Percentiles rank a stretch among this genome's conserved stretches.
Evolutionary conservation across 2,888 invertebrate species (phyloP).

Genomic region (Coenonympha glycerion): DNA sequence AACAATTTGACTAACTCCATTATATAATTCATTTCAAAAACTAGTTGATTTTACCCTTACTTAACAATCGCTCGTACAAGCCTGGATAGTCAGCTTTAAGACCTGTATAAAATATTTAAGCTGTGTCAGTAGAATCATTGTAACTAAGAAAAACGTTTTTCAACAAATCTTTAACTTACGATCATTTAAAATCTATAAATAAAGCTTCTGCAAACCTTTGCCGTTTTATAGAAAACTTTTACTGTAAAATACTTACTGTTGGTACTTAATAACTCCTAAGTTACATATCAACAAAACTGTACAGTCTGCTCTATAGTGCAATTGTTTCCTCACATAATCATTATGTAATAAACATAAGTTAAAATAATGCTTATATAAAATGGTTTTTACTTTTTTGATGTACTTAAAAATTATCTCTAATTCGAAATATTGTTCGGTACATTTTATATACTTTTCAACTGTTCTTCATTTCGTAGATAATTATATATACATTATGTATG

Average conservation of each 20-base stretch:
- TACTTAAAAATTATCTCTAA: too few species aligned
- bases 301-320: constrained; percentile 28
- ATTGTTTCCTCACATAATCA: constrained; percentile 31
- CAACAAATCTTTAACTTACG: constrained; percentile 16
- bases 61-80: not conserved
- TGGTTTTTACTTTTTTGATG: too few species aligned
- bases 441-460: too few species aligned
- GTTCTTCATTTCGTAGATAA: too few species aligned
- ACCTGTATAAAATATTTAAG: constrained; percentile 18
- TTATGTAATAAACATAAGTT: constrained; percentile 17
- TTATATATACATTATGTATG: too few species aligned
- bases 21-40: too few species aligned
- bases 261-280: constrained; percentile 19
- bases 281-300: constrained; percentile 28
- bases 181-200: constrained; percentile 16
- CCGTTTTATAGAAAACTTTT: constrained; percentile 23
- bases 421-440: not conserved
- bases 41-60: too few species aligned
- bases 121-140: not conserved
- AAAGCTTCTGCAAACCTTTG: constrained; percentile 21
- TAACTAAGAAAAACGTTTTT: constrained; percentile 11
- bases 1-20: too few species aligned
- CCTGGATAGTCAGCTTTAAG: not conserved
- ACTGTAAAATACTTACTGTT: constrained; percentile 14
- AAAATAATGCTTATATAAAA: not conserved